Evolutionary conservation across 1,140 invertebrate species (phyloP), one percentile per base, ranked within the genome.

Genomic region (Venustaconcha ellipsiformis): DNA sequence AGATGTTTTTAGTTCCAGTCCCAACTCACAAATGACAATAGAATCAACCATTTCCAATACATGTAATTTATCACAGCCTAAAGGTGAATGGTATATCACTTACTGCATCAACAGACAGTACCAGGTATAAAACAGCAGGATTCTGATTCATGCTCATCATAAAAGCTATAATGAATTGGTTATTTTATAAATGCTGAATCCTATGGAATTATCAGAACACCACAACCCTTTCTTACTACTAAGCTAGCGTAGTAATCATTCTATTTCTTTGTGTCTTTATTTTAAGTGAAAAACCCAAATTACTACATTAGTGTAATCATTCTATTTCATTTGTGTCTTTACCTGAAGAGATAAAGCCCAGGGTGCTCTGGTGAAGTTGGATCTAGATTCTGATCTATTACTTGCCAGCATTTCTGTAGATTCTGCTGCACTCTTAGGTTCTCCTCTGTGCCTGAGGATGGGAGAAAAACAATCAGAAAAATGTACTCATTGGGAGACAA

Each of bases 291-390:
- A 80, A 0, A 90, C 78, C 11, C 86, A 86, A 30, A 30, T 30
- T 30, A 30, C 2, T 30, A 30, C 4, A 2, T 26, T 26, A 26
- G 26, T 26, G 26, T 26, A 30, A 30, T 30, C 26, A 1, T 30
- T 4, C 26, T 30, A 30, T 30, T 11, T 8, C 6, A 48, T 48
- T 48, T 8, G 37, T 18, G 6, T n/a, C 67, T 62, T 18, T 78
- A 89, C 87, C 88, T 88, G 64, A 89, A 88, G 1, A 90, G 68
- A 58, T 80, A 80, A 0, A 90, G 79, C 6, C 87, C 87, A 77
- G 85, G 84, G 55, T 87, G 84, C 64, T 90, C 88, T 30, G 81
- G 70, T 76, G 82, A 85, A n/a, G 76, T 30, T 18, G 74, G 67
- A 20, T 76, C 74, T 18, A 76, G 15, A 56, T 65, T 70, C 20